phyloP scores from a whole-genome alignment of 2,888 invertebrate species.

The Erannis defoliaria region DNA sequence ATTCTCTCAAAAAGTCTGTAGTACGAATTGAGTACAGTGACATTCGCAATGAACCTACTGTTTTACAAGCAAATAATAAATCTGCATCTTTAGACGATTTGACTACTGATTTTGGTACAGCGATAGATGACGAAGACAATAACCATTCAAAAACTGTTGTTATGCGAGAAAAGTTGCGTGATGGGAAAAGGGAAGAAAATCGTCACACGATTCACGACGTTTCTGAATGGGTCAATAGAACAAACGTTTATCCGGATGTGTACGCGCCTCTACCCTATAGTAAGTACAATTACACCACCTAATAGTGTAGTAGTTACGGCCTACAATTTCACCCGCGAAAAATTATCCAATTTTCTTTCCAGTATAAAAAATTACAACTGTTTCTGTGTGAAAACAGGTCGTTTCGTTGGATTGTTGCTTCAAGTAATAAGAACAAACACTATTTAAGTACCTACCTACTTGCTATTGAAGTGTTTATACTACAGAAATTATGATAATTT shows the following conservation, averaged over 20 bases:
- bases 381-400: no score
- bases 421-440: no score
- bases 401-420: no score
- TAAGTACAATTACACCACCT: constrained; percentile 83
- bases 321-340: background rate
- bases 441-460: no score
- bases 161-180: constrained; percentile 55
- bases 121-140: constrained; percentile 45
- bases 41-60: constrained; percentile 24
- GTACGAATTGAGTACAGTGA: constrained; percentile 39
- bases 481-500: no score
- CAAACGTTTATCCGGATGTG: constrained; percentile 89
- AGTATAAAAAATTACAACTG: no score
- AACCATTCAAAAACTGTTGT: constrained; percentile 50
- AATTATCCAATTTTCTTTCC: background rate
- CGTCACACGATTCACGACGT: constrained; percentile 76
- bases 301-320: background rate
- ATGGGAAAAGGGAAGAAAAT: constrained; percentile 59
- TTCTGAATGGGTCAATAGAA: constrained; percentile 77
- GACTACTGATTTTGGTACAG: constrained; percentile 35
- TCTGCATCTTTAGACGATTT: constrained; percentile 37
- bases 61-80: constrained; percentile 25
- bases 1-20: constrained; percentile 36
- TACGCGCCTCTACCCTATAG: constrained; percentile 92
- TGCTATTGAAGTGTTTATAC: no score